phyloP scores from a whole-genome alignment of 2,113 vertebrate genomes.

The Bos indicus region DNA sequence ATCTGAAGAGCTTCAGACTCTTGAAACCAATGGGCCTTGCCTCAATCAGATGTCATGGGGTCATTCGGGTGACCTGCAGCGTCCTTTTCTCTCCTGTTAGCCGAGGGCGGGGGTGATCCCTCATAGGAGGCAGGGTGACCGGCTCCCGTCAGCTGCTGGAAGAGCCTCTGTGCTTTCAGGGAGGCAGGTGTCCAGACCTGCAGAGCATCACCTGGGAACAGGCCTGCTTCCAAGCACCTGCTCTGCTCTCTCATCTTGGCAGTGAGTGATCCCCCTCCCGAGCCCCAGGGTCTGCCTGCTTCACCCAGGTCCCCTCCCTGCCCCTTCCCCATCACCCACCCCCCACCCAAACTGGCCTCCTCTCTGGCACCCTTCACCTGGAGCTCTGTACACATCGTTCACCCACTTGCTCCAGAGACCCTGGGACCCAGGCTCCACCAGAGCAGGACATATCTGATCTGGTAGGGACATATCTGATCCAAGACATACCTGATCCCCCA shows the following conservation, averaged over 20 bases:
- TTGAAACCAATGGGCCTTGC: too few relatives aligned
- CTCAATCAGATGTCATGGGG: rapidly evolving
- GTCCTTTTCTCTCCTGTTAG: not conserved
- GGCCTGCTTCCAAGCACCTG: not conserved
- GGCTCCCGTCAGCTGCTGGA: not conserved
- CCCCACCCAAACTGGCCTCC: not conserved
- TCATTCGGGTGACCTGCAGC: not conserved
- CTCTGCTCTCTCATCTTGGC: not conserved
- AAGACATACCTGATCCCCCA: too few relatives aligned
- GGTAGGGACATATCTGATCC: too few relatives aligned
- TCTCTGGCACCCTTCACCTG: not conserved
- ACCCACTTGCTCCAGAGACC: rapidly evolving
- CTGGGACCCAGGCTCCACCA: not conserved
- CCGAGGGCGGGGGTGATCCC: not conserved
- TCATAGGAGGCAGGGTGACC: not conserved
- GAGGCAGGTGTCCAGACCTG: not conserved
- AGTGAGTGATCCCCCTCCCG: rapidly evolving
- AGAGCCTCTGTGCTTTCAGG: not conserved
- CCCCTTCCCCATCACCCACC: not conserved
- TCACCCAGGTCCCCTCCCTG: not conserved
- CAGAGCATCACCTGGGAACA: not conserved
- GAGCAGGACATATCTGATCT: not conserved
- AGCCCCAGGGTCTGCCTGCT: not conserved
- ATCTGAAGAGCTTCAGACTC: not conserved
- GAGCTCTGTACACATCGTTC: not conserved